These are phyloP conservation scores for Dioctria rufipes DNA, from an alignment of 2,888 invertebrate species.

Conservation along the genomic window DNA sequence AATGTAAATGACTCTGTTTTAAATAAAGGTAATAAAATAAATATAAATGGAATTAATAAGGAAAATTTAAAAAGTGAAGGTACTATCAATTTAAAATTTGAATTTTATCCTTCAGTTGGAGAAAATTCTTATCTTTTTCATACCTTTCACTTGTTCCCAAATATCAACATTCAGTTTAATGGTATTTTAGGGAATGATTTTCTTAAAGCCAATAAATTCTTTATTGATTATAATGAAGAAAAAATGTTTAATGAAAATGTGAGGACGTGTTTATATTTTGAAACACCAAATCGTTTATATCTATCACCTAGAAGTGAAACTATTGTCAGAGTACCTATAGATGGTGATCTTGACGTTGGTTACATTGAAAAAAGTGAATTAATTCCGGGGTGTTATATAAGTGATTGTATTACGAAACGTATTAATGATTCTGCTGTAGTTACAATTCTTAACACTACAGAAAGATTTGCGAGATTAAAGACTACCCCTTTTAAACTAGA, in stretches of 20 bases:
- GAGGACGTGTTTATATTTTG: constrained; percentile 3
- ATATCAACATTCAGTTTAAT: constrained; percentile 28
- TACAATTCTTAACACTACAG: neutral
- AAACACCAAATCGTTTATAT: neutral
- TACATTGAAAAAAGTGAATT: neutral
- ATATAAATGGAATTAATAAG: neutral
- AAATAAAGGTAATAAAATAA: no score
- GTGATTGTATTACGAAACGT: neutral
- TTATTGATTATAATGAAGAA: constrained; percentile 21
- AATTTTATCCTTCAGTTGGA: constrained; percentile 33
- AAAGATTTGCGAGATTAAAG: neutral
- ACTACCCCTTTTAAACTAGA: neutral
- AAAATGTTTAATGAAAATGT: neutral
- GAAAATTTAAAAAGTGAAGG: neutral
- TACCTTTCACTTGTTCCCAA: constrained; percentile 35
- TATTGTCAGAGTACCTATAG: neutral
- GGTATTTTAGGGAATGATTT: constrained; percentile 26
- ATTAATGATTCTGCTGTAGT: neutral
- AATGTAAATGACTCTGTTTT: neutral
- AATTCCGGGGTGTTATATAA: neutral
- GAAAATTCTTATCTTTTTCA: constrained; percentile 10
- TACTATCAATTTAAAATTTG: neutral
- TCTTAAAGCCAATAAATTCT: neutral
- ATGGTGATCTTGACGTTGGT: neutral
- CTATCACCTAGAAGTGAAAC: neutral